phyloP scores from a whole-genome alignment of 2,888 invertebrate species.

The Stenoptilia bipunctidactyla region DNA sequence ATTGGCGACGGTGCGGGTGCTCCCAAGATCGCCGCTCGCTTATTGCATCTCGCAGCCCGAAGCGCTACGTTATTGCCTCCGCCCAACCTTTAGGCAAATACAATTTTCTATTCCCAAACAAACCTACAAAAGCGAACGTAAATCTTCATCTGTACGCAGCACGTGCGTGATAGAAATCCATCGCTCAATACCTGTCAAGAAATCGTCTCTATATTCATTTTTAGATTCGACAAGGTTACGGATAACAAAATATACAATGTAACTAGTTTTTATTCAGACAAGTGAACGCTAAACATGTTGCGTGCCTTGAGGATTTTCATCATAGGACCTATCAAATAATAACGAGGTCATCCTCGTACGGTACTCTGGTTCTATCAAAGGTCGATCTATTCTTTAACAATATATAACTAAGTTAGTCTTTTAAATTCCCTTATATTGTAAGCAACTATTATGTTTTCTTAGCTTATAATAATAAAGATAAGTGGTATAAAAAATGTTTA shows the following conservation, averaged over 20 bases:
- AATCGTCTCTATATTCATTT: conserved; percentile 56
- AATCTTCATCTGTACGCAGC: conserved; percentile 36
- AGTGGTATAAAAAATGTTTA: not conserved
- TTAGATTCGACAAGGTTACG: conserved; percentile 36
- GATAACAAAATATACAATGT: conserved; percentile 44
- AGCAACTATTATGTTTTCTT: not conserved
- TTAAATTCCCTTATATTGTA: not conserved
- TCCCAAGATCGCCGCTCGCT: conserved; percentile 36
- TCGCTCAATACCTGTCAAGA: conserved; percentile 49
- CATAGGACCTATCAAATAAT: conserved; percentile 64
- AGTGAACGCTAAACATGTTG: conserved; percentile 61
- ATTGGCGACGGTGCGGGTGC: conserved; percentile 64
- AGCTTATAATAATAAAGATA: not conserved
- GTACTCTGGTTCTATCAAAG: conserved; percentile 37
- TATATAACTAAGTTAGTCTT: conserved; percentile 34
- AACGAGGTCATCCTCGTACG: conserved; percentile 51
- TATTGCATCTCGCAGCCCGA: conserved; percentile 66
- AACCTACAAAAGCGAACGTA: conserved; percentile 38
- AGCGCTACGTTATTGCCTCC: conserved; percentile 66
- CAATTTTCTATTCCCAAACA: conserved; percentile 64
- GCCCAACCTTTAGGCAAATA: conserved; percentile 68
- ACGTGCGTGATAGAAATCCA: conserved; percentile 58
- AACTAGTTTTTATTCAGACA: conserved; percentile 58
- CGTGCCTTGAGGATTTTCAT: conserved; percentile 61
- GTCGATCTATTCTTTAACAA: conserved; percentile 45